Base-by-base conservation (phyloP, 2,113 vertebrate genomes). In the Patagioenas fasciata region DNA sequence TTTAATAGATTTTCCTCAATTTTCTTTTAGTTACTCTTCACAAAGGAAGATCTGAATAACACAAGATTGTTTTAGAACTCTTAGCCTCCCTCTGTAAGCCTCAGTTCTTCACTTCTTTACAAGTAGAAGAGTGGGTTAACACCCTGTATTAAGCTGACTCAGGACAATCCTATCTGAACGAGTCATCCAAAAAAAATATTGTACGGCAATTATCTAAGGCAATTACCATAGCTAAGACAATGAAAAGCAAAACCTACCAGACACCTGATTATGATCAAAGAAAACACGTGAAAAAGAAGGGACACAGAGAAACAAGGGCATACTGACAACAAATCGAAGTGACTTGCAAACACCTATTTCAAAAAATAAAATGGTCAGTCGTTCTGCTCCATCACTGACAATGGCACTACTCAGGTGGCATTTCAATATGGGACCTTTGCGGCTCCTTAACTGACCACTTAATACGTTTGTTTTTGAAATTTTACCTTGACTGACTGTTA, bases 251-350 rank as follows among this genome's bases (percentile, higher is more conserved):
- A 95, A 95, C 72, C 65, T 26, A 95, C 65, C 84, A 87, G 94
- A 96, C 95, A 96, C 86, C 74, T 95, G 95, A 97, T 96, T 93
- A 95, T 44, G 93, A 95, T 97, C 95, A 97, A 97, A 96, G 95
- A 95, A 89, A 92, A 56, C 29, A 50, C 42, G 80, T 83, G 85
- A 88, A 91, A 96, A 93, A 73, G 77, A 94, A 95, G 32, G 91
- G 64, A 62, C 94, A 92, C 7, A 72, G 28, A 84, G 87, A 93
- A 94, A 95, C 89, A 65, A 92, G 94, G 94, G 96, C 95, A 86
- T 79, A 87, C 53, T 81, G 95, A 96, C 96, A 97, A 81, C 80
- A 95, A 95, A 92, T 25, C 73, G 71, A 78, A 89, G 89, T 60
- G 86, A 91, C 75, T 73, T 85, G 86, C 69, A 96, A 97, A 96